Base-by-base conservation (phyloP, 2,113 vertebrate genomes). In the Nerophis ophidion region DNA sequence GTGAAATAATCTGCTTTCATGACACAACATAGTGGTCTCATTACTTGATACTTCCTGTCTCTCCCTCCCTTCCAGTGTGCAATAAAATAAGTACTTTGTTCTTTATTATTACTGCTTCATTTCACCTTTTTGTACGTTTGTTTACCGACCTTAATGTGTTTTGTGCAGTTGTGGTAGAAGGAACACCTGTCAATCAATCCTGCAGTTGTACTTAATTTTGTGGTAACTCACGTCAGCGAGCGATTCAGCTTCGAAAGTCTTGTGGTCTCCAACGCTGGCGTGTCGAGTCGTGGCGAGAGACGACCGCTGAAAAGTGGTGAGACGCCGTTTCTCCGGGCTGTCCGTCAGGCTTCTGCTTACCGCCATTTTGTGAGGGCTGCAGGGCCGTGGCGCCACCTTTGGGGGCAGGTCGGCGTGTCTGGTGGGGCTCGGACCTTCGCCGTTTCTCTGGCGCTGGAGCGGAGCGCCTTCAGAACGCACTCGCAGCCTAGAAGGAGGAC, bases 181-280 rank as follows among this genome's bases (percentile, higher is more conserved):
- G 26, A 26, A 26, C 26, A 26, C 26, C 26, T 26, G 26, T 26
- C 26, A 26, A 26, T 26, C 2, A 26, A 26, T 38, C 8, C 5
- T 38, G 36, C 36, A 38, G 34, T 14, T 13, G 33, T 13, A 54
- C 12, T 34, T 54, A 13, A 15, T 54, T 7, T 36, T 56, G 35
- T 56, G 13, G 17, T 44, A 13, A 44, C 79, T 77, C 55, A 89
- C 97, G 91, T 99, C 96, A 56, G 94, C 95, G 12, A 98, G 90
- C 4, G 97, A 95, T 81, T 99, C 97, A 5, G 96, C 91, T 78
- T 99, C 97, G 62, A 98, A 85, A 57, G 94, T 88, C 80, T 98
- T 98, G 90, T 97, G 96, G 87, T 98, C 95, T 46, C 96, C 96
- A 0, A 98, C 86, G 81, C 94, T 98, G 72, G 94, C 93, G 78